These are phyloP conservation scores for Drymonia ruficornis DNA, from an alignment of 2,888 invertebrate genomes.

Conservation along the genomic window DNA sequence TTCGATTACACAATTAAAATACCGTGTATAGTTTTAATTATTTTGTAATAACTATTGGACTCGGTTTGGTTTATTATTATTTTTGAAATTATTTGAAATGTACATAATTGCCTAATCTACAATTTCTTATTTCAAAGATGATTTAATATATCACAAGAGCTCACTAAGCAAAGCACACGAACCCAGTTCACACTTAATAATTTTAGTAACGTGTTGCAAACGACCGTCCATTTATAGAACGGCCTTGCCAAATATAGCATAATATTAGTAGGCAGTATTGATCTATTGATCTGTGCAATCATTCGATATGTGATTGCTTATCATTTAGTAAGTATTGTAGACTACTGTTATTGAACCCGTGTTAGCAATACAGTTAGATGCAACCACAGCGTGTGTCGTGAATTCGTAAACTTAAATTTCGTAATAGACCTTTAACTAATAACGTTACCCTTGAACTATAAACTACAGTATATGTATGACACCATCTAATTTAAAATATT, in stretches of 20 bases:
- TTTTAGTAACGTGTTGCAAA: background rate
- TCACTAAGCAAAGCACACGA: too few relatives aligned
- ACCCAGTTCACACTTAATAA: too few relatives aligned
- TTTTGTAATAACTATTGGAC: background rate
- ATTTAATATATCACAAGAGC: too few relatives aligned
- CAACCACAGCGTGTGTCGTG: conserved; percentile 26
- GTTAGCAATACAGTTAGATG: conserved; percentile 7
- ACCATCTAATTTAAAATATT: conserved; percentile 24
- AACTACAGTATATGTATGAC: conserved; percentile 20
- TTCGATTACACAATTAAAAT: conserved; percentile 31
- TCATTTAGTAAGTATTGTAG: background rate
- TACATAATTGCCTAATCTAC: background rate
- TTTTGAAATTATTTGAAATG: background rate
- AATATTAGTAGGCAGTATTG: background rate
- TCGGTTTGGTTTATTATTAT: background rate
- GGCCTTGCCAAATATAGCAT: background rate
- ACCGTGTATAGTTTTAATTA: background rate
- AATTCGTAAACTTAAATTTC: conserved; percentile 39
- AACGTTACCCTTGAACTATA: conserved; percentile 34
- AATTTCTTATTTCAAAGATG: too few relatives aligned
- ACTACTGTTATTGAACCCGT: conserved; percentile 1
- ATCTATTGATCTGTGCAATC: background rate
- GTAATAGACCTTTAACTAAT: conserved; percentile 43
- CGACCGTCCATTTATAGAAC: background rate
- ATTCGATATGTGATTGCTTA: background rate